Base-by-base conservation (phyloP, 2,113 vertebrate species). In the Haemorhous mexicanus region DNA sequence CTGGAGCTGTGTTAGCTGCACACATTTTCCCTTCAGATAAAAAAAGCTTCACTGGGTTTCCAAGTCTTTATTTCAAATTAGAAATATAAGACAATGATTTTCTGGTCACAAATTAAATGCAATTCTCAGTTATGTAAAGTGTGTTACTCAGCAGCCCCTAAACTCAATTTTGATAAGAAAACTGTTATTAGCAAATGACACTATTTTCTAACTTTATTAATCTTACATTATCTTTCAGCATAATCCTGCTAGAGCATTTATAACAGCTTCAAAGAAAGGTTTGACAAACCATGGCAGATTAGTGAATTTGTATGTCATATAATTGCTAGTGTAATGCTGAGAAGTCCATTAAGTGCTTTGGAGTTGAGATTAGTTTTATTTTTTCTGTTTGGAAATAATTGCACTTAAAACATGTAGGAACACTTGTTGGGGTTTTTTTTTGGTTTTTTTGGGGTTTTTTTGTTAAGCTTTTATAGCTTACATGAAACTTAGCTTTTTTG, bases 111-210 rank as follows among this genome's bases (percentile, higher is more conserved):
- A 33, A 64, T 86, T 73, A 95, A 64, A 90, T 91, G 81, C 55
- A 16, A 9, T 88, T 94, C 68, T 96, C 90, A 84, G 43, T 96
- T 96, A 87, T 72, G 11, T 88, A 22, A 90, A 82, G 18, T 37
- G 26, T 80, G 59, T 79, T 93, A 53, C 15, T 82, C 33, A 89
- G 52, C 70, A 75, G 30, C 10, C 2, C 18, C 32, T 17, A 37
- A 33, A 47, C 26, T 84, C 59, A 18, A 12, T 80, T 41, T 59
- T 92, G 56, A 46, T 13, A 33, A 35, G 7, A 53, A 88, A 84
- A 78, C 35, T 13, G 16, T 67, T 74, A 59, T 84, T 89, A 74
- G 58, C 70, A 84, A 92, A 73, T 9, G 7, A 75, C n/a, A 43
- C 35, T 78, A 2, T 93, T 94, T 89, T 89, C 32, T 81, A 24